phyloP scores from a whole-genome alignment of 2,888 invertebrate species.

The Coelogynopora nodosa region DNA sequence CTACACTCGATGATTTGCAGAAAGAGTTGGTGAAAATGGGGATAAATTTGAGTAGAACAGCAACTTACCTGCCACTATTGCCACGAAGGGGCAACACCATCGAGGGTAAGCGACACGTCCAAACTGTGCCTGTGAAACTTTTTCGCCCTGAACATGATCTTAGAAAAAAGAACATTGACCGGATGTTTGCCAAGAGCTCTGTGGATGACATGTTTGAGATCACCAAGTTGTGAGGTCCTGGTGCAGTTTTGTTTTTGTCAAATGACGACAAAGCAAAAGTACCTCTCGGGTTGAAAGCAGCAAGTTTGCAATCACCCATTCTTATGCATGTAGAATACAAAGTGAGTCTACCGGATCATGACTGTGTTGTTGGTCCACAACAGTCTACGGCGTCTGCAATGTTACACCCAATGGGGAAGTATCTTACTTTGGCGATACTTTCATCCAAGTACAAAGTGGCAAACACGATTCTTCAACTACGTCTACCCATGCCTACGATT shows the following conservation, averaged over 20 bases:
- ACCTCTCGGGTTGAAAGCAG: no score
- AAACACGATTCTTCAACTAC: conserved; percentile 54
- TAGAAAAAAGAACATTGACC: neutral
- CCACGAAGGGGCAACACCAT: neutral
- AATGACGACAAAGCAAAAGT: no score
- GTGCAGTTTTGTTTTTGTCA: neutral
- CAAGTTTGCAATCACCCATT: no score
- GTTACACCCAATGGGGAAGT: conserved; percentile 20
- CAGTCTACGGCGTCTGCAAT: conserved; percentile 36
- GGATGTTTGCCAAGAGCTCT: neutral
- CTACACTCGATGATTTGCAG: neutral
- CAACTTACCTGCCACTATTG: neutral
- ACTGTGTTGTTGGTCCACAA: no score
- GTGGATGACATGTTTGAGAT: neutral
- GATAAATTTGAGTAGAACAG: neutral
- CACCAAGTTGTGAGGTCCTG: neutral
- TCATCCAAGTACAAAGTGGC: conserved; percentile 56
- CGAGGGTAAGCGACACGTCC: neutral
- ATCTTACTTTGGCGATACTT: conserved; percentile 60
- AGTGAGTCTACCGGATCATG: no score
- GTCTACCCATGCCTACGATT: conserved; percentile 52
- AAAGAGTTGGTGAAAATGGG: neutral
- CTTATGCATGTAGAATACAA: no score
- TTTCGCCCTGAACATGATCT: neutral
- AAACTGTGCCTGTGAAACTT: neutral